Conservation (phyloP, 2,888 invertebrate genomes). For the Hirtodrosophila alboralis region DNA sequence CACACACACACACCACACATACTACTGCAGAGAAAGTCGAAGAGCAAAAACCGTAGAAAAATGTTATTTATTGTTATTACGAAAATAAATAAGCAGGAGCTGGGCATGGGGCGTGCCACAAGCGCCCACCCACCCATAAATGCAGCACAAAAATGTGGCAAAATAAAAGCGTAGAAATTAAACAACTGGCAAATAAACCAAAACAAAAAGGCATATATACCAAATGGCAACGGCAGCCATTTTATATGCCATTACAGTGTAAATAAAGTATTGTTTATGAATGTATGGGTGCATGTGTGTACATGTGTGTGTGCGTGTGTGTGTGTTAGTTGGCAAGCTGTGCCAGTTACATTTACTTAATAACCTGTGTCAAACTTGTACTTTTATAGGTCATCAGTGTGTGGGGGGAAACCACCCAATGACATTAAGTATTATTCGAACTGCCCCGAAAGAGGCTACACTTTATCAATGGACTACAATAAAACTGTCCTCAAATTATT, state of each 20-base stretch:
- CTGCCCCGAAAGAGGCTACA: constrained; percentile 16
- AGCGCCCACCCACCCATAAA: constrained; percentile 31
- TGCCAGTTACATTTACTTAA: constrained; percentile 71
- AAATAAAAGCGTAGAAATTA: constrained; percentile 76
- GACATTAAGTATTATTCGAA: constrained; percentile 44
- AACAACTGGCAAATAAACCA: constrained; percentile 72
- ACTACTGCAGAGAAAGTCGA: constrained; percentile 4
- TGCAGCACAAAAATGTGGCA: constrained; percentile 67
- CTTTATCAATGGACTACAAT: constrained; percentile 46
- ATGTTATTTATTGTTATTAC: constrained; percentile 79
- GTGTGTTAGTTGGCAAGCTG: constrained; percentile 39
- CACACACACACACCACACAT: constrained; percentile 22
- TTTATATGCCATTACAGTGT: constrained; percentile 77
- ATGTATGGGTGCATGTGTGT: constrained; percentile 19
- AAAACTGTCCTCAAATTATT: constrained; percentile 53
- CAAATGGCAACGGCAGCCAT: constrained; percentile 62
- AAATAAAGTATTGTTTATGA: constrained; percentile 74
- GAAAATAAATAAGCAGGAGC: constrained; percentile 74
- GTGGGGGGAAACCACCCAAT: constrained; percentile 21
- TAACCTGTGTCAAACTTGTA: constrained; percentile 63
- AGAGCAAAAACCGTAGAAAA: constrained; percentile 63
- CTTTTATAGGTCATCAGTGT: constrained; percentile 53
- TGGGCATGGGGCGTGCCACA: constrained; percentile 32
- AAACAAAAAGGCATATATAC: constrained; percentile 8
- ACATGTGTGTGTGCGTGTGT: constrained; percentile 3